A percentile compares a stretch with the other conserved stretches of the same genome.
Conservation (phyloP, 2,113 vertebrate genomes). For the Pollimyrus isidori region DNA sequence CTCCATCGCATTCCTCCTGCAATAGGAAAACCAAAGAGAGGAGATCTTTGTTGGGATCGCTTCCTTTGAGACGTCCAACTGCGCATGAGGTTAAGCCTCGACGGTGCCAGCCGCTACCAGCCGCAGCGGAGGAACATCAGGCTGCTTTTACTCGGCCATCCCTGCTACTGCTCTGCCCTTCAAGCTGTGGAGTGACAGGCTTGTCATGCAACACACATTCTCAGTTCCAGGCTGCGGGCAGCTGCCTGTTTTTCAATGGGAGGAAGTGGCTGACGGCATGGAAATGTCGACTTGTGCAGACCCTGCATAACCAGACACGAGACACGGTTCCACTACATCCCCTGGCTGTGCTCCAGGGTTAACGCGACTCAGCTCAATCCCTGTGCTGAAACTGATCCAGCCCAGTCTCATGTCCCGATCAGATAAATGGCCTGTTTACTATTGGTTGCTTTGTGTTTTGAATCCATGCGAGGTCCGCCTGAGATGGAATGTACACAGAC, state of each 20-base stretch:
- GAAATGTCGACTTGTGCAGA: background rate
- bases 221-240: background rate
- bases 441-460: background rate
- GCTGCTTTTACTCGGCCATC: background rate
- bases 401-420: background rate
- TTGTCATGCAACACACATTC: background rate
- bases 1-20: conserved; percentile 72
- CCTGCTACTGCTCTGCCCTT: background rate
- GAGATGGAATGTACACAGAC: background rate
- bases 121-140: background rate
- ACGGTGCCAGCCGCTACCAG: background rate
- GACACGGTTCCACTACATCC: background rate
- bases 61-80: background rate
- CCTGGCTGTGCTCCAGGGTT: background rate
- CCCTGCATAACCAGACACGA: background rate
- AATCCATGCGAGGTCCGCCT: background rate
- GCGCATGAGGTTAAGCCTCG: background rate
- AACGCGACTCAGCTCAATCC: background rate
- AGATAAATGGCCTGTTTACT: background rate
- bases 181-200: background rate
- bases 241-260: background rate
- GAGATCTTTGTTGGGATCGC: background rate
- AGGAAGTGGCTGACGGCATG: background rate
- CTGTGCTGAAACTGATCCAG: background rate
- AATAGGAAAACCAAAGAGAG: conserved; percentile 4